Evolutionary conservation across 2,113 vertebrate genomes (phyloP).

Genomic region (Dicrurus megarhynchus): DNA sequence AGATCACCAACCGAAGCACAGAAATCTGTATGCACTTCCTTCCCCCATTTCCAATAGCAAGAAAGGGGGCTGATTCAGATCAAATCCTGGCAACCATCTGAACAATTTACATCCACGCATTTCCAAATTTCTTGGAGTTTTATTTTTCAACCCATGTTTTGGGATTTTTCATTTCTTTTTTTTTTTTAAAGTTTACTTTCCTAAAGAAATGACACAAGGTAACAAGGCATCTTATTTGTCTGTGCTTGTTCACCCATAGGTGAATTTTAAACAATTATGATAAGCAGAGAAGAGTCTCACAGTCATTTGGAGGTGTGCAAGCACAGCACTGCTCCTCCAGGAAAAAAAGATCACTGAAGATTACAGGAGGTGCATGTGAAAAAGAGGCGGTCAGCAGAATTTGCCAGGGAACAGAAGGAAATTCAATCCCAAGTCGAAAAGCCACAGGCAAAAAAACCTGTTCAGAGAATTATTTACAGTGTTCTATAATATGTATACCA

Average conservation of each 20-base stretch:
- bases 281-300: not conserved
- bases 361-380: not conserved
- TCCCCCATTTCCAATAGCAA: fast-evolving
- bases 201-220: not conserved
- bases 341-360: not conserved
- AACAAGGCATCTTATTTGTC: not conserved
- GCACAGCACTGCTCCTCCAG: not conserved
- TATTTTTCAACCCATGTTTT: not conserved
- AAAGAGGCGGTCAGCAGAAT: not conserved
- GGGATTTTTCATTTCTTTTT: not conserved
- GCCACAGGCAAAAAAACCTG: not conserved
- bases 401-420: not conserved
- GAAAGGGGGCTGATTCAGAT: not conserved
- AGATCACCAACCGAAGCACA: not conserved
- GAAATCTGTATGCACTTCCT: not conserved
- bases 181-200: not conserved
- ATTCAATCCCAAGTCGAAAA: not conserved
- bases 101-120: not conserved
- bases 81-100: not conserved
- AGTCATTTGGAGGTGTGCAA: not conserved
- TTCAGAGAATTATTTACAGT: not conserved
- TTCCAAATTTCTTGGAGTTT: not conserved
- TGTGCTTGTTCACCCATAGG: not conserved
- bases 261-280: not conserved
- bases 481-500: not conserved